Percentiles rank a stretch among this genome's conserved stretches.
Evolutionary conservation across 2,888 invertebrate genomes (phyloP).

Genomic region (Amphipyra tragopoginis): DNA sequence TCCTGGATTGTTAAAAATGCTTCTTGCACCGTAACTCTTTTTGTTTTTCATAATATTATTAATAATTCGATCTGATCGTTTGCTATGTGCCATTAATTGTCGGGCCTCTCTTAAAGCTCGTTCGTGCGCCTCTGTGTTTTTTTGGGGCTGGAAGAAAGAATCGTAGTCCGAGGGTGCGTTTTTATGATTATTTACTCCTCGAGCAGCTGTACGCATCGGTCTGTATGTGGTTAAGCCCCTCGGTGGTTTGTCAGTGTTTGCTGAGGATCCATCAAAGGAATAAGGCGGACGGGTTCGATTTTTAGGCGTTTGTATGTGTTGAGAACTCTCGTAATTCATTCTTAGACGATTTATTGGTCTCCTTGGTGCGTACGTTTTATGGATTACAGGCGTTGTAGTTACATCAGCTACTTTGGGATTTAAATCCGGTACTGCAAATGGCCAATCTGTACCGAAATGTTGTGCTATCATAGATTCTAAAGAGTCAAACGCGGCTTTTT

Average conservation of each 20-base stretch:
- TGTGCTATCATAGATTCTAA: constrained; percentile 2
- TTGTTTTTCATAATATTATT: constrained; percentile 42
- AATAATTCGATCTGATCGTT: constrained; percentile 56
- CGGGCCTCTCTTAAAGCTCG: constrained; percentile 61
- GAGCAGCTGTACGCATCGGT: constrained; percentile 1
- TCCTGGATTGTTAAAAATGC: constrained; percentile 21
- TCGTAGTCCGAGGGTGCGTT: constrained; percentile 32
- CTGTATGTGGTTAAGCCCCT: constrained; percentile 16
- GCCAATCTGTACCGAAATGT: not conserved
- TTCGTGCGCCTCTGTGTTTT: constrained; percentile 38
- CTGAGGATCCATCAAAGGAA: not conserved
- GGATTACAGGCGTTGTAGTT: not conserved
- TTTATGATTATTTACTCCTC: constrained; percentile 14
- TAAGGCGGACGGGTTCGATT: not conserved
- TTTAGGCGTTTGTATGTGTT: not conserved
- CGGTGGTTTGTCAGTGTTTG: constrained; percentile 1
- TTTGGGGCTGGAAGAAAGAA: constrained; percentile 45
- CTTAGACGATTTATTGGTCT: not conserved
- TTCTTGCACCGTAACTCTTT: constrained; percentile 23
- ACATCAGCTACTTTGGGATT: not conserved
- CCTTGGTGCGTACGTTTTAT: not conserved
- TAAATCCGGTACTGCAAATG: not conserved
- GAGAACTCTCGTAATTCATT: constrained; percentile 1
- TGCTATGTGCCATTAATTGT: constrained; percentile 66
- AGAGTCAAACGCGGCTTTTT: not conserved